Base-by-base conservation (phyloP, 2,888 invertebrate species). In the Polydrusus cervinus region DNA sequence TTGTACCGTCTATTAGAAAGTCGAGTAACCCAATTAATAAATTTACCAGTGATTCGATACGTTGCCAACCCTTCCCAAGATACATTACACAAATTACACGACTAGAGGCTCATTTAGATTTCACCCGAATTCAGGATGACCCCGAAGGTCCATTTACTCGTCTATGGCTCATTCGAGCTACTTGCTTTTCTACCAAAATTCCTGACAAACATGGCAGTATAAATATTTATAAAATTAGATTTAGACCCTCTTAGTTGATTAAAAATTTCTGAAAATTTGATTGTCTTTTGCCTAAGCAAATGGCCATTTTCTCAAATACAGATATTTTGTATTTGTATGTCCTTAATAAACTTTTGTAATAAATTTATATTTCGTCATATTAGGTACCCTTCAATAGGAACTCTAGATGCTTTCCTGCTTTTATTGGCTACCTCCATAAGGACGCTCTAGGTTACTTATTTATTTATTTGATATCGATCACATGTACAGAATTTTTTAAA, bases 1-100 rank as follows among this genome's bases (percentile, higher is more conserved):
- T 60, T 60, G 57, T 68, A 30, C 49, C 45, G 18, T 49, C 67
- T 61, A 61, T 49, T 57, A 51, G 68, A 68, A 73, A 51, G 47
- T 62, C 49, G 43, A 66, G 57, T 72, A 49, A 60, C 60, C 67
- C 73, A 67, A 73, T 73, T 73, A 73, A 73, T 73, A 68, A 73
- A 73, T 73, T 45, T 60, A 65, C 40, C 62, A 73, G 72, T 55
- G 66, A 72, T 66, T 43, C 60, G 40, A 68, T 68, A 60, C 68
- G 30, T 68, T 67, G 51, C 61, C 67, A 40, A 60, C 43, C 73
- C 66, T 57, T 45, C 61, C 67, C 62, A 67, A 67, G 66, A 67
- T 73, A 61, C 73, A 67, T 73, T 73, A 73, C 60, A 67, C 66
- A 73, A 73, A 73, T 73, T 73, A 67, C 47, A 61, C 49, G 61